Percentiles rank a stretch among this genome's conserved stretches.
These are phyloP conservation scores for Actias luna DNA, from an alignment of 2,888 invertebrate genomes.

Conservation along the genomic window DNA sequence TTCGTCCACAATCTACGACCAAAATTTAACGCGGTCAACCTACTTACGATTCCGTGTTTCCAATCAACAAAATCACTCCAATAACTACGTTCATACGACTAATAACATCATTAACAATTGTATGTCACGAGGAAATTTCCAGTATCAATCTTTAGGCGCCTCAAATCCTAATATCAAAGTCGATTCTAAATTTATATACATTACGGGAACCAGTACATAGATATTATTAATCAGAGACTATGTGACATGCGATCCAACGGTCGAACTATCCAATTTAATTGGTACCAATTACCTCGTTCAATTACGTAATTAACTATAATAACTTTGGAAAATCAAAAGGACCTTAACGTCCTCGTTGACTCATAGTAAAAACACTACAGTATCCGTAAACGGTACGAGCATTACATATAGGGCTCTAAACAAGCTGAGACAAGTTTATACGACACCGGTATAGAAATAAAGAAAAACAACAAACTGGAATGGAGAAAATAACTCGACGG, in stretches of 20 bases:
- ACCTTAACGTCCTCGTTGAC: conserved; percentile 5
- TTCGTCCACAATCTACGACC: too few relatives aligned
- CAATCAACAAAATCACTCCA: neutral
- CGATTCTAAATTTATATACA: conserved; percentile 6
- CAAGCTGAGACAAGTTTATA: neutral
- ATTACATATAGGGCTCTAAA: neutral
- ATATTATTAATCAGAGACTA: neutral
- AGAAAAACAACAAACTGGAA: conserved; percentile 8
- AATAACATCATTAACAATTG: conserved; percentile 7
- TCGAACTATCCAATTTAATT: conserved; percentile 7
- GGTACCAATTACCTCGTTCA: neutral
- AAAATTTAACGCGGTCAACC: neutral
- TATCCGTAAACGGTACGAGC: neutral
- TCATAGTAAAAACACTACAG: conserved; percentile 2
- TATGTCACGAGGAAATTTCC: conserved; percentile 4
- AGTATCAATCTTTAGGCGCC: conserved; percentile 4
- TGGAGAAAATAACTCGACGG: conserved; percentile 4
- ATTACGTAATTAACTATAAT: conserved; percentile 5
- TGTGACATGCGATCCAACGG: neutral
- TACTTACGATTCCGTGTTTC: neutral
- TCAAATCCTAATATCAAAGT: conserved; percentile 7
- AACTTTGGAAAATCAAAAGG: conserved; percentile 2
- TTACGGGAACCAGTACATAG: neutral
- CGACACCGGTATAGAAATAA: neutral
- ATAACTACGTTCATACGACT: neutral